phyloP scores from a whole-genome alignment of 2,797 vertebrate species.

The Phalloptychus januarius region DNA sequence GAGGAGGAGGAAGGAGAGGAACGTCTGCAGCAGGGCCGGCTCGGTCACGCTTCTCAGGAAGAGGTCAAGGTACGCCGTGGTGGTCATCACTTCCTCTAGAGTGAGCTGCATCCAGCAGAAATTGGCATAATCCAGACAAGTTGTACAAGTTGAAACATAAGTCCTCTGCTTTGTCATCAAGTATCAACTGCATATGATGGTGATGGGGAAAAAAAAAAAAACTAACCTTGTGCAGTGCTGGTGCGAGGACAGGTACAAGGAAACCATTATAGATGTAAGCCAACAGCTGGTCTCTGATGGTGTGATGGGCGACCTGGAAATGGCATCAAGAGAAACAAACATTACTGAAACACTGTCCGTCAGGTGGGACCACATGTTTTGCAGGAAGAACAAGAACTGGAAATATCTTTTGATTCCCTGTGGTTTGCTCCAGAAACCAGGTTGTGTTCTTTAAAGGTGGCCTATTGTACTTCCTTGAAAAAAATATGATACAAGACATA shows the following conservation, averaged over 20 bases:
- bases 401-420: too few relatives aligned
- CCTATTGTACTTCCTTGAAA: too few relatives aligned
- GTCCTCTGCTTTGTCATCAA: neutral
- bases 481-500: too few relatives aligned
- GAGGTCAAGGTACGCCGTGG: conserved; percentile 95
- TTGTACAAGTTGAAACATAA: neutral
- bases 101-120: conserved; percentile 80
- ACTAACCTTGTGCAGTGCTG: conserved; percentile 96
- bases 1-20: conserved; percentile 94
- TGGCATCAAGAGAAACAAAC: neutral
- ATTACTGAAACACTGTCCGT: neutral
- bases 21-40: conserved; percentile 92
- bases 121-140: neutral
- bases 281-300: conserved; percentile 93
- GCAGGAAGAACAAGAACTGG: too few relatives aligned
- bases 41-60: conserved; percentile 92
- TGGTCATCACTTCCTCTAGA: conserved; percentile 97
- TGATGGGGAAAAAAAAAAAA: neutral
- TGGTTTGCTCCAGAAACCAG: too few relatives aligned
- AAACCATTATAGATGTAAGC: conserved; percentile 97
- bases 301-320: conserved; percentile 89
- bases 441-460: too few relatives aligned
- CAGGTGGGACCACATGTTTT: neutral
- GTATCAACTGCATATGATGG: too few relatives aligned
- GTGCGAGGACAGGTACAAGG: conserved; percentile 95